Conservation (phyloP, 2,113 vertebrate species). For the Stegastes partitus region DNA sequence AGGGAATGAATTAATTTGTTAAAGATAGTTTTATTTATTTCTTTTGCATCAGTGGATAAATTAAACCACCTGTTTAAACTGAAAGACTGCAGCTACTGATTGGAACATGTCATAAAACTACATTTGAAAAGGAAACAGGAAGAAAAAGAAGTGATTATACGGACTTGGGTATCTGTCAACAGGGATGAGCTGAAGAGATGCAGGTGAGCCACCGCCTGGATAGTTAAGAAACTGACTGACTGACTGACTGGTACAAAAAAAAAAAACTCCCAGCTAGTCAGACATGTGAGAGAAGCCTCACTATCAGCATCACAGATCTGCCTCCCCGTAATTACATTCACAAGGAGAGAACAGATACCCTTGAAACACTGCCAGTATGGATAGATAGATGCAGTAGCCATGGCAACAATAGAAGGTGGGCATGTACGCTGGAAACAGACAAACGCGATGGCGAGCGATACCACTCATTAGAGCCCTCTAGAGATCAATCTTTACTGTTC, state of each 20-base stretch:
- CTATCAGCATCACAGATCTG: constrained; percentile 74
- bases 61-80: neutral
- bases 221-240: constrained; percentile 3
- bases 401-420: constrained; percentile 75
- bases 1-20: neutral
- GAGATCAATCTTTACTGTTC: constrained; percentile 48
- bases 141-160: constrained; percentile 27
- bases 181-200: constrained; percentile 19
- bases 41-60: neutral
- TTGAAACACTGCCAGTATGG: constrained; percentile 74
- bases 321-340: constrained; percentile 79
- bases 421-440: constrained; percentile 68
- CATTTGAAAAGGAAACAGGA: neutral
- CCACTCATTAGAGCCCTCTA: constrained; percentile 68
- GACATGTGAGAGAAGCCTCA: constrained; percentile 45
- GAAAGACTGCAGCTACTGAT: neutral
- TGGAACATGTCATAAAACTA: neutral
- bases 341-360: constrained; percentile 76
- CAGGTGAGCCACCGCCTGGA: constrained; percentile 21
- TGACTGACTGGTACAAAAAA: constrained; percentile 47
- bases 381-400: constrained; percentile 75
- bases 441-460: constrained; percentile 70
- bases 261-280: constrained; percentile 22
- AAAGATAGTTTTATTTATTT: neutral
- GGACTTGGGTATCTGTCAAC: constrained; percentile 18